These are phyloP conservation scores for Hybognathus amarus DNA, from an alignment of 2,797 vertebrate genomes.

Conservation along the genomic window DNA sequence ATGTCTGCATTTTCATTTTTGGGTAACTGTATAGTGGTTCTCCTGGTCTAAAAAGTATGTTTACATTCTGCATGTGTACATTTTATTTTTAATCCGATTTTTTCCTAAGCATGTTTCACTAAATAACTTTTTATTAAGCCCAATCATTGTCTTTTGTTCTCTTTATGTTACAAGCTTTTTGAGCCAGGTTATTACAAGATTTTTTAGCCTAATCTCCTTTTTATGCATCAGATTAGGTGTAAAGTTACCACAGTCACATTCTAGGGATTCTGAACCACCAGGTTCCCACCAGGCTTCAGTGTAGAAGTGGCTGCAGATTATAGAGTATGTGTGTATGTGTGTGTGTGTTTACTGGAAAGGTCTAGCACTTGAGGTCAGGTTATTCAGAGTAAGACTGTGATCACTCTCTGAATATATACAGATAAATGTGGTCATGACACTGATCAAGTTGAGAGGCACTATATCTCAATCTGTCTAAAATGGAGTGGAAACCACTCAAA, in stretches of 20 bases:
- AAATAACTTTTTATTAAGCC: background rate
- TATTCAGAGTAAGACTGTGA: background rate
- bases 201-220: constrained; percentile 31
- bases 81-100: background rate
- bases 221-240: constrained; percentile 26
- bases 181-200: background rate
- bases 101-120: background rate
- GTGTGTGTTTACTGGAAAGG: background rate
- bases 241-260: constrained; percentile 53
- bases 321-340: constrained; percentile 3
- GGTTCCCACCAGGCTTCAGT: constrained; percentile 36
- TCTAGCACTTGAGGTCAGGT: constrained; percentile 4
- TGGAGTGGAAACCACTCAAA: background rate
- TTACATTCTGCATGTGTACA: background rate
- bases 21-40: too few relatives aligned
- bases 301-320: constrained; percentile 24
- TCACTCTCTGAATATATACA: background rate
- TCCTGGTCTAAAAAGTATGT: background rate
- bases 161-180: constrained; percentile 12
- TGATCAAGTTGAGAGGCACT: constrained; percentile 3
- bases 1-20: background rate
- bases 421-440: background rate
- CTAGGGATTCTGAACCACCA: constrained; percentile 23
- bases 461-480: background rate
- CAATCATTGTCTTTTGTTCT: constrained; percentile 1